phyloP scores from a whole-genome alignment of 2,113 vertebrate genomes.

The Ornithorhynchus anatinus region DNA sequence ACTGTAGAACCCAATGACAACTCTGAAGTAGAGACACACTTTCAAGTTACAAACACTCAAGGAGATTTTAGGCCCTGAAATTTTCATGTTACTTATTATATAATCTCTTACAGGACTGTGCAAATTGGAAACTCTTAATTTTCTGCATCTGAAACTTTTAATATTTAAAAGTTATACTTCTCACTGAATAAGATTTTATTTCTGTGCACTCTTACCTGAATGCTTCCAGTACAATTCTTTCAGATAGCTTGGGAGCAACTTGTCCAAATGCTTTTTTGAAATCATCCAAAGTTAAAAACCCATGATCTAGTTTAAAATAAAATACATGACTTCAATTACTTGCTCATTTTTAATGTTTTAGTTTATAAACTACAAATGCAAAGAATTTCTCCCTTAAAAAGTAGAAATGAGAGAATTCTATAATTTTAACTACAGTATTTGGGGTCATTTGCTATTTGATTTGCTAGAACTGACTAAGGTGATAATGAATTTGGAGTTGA shows the following conservation, averaged over 20 bases:
- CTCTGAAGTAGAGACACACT: not conserved
- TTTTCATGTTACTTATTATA: constrained; percentile 9
- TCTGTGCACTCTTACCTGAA: constrained; percentile 65
- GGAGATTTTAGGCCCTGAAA: constrained; percentile 14
- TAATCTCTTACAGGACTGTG: not conserved
- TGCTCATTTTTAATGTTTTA: accelerated
- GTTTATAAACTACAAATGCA: not conserved
- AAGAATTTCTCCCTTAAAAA: not conserved
- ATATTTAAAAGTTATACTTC: not conserved
- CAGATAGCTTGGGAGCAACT: constrained; percentile 65
- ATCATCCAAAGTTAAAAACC: constrained; percentile 75
- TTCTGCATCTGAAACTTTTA: not conserved
- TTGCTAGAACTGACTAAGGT: not conserved
- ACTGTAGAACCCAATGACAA: not conserved
- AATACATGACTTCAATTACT: constrained; percentile 4
- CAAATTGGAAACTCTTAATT: not conserved
- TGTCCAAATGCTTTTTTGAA: constrained; percentile 70
- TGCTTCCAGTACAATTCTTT: constrained; percentile 66
- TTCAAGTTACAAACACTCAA: not conserved
- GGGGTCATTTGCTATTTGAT: not conserved
- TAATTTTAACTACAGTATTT: not conserved
- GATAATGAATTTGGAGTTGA: not conserved
- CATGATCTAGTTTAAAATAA: constrained; percentile 59
- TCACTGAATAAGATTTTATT: not conserved
- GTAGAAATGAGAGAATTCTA: not conserved